phyloP scores from a whole-genome alignment of 1,140 invertebrate species.

The Zophobas morio region DNA sequence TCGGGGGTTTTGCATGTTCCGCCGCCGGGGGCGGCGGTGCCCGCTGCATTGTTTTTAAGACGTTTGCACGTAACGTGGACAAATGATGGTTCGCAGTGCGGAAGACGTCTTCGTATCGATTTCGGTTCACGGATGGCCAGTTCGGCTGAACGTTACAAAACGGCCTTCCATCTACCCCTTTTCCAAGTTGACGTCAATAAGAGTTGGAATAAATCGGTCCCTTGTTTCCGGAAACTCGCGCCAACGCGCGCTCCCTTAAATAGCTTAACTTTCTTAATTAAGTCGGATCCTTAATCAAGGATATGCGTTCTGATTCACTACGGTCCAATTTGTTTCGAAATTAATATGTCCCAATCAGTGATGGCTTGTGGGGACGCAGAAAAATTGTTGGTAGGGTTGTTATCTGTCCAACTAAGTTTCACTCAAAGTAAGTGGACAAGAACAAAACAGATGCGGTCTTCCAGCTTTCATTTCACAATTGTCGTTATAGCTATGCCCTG shows the following conservation, averaged over 20 bases:
- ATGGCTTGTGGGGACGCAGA: background rate
- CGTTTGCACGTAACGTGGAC: constrained; percentile 37
- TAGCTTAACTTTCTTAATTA: constrained; percentile 43
- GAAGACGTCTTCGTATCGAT: constrained; percentile 41
- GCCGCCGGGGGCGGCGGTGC: background rate
- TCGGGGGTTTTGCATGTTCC: background rate
- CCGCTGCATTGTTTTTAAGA: constrained; percentile 37
- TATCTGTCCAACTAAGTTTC: no score
- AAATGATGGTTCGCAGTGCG: constrained; percentile 24
- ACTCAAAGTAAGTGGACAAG: no score
- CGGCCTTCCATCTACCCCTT: constrained; percentile 7
- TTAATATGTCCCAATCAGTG: constrained; percentile 22
- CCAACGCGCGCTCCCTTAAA: constrained; percentile 23
- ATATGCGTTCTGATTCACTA: constrained; percentile 24
- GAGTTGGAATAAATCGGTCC: constrained; percentile 32
- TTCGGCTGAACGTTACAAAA: constrained; percentile 38
- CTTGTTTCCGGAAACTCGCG: constrained; percentile 21
- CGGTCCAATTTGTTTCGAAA: constrained; percentile 20
- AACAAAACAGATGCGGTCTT: no score
- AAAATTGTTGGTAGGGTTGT: no score
- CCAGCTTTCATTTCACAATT: no score
- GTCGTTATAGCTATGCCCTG: no score
- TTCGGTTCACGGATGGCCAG: constrained; percentile 37
- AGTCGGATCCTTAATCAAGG: constrained; percentile 28
- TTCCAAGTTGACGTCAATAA: constrained; percentile 16